phyloP scores from a whole-genome alignment of 2,888 invertebrate genomes.

The Anoplius nigerrimus region DNA sequence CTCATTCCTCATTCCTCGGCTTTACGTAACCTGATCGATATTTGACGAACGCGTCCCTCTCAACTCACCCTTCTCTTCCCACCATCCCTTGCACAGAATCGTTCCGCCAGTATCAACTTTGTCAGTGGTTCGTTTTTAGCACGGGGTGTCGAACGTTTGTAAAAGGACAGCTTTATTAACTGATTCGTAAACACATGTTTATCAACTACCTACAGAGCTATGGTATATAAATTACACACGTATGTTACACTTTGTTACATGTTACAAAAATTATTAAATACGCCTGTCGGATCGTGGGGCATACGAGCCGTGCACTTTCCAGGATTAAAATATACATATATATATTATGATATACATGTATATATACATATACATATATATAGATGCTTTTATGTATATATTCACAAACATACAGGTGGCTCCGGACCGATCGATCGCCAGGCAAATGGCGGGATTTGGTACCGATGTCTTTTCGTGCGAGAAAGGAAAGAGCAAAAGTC shows the following conservation, averaged over 20 bases:
- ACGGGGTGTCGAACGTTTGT: not conserved
- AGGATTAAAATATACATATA: slow-evolving; percentile 13
- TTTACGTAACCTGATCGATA: too few relatives aligned
- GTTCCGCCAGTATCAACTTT: not conserved
- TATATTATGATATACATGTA: slow-evolving; percentile 20
- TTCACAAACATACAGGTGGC: not conserved
- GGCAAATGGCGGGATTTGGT: not conserved
- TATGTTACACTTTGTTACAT: slow-evolving; percentile 53
- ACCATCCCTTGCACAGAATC: not conserved
- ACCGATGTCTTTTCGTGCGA: not conserved
- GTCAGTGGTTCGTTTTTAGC: not conserved
- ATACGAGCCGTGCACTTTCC: too few relatives aligned
- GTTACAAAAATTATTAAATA: slow-evolving; percentile 14
- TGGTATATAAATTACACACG: slow-evolving; percentile 45
- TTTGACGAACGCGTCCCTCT: not conserved
- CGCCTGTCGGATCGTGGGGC: too few relatives aligned
- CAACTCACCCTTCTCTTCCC: not conserved
- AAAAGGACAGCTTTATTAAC: slow-evolving; percentile 38
- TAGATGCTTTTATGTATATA: slow-evolving; percentile 21
- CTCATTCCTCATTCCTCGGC: too few relatives aligned
- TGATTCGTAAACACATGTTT: slow-evolving; percentile 31
- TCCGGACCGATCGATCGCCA: not conserved
- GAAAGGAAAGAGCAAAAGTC: too few relatives aligned
- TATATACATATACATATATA: slow-evolving; percentile 5
- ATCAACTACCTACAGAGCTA: not conserved